phyloP scores from a whole-genome alignment of 2,797 vertebrate genomes.

The Passerculus sandwichensis region DNA sequence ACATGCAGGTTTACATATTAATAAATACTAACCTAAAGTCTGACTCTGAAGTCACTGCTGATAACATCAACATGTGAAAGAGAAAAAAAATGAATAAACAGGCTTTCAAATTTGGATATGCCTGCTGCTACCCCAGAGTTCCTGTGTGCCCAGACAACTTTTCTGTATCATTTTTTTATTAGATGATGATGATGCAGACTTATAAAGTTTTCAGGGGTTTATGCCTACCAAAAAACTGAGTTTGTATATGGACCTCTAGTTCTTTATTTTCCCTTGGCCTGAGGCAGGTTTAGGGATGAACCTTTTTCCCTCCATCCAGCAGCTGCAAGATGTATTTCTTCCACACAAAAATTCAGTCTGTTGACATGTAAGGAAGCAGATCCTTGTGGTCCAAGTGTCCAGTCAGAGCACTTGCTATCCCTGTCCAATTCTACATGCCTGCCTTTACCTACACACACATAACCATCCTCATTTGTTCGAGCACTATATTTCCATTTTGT shows the following conservation, averaged over 20 bases:
- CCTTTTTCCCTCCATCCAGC: neutral
- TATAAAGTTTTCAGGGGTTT: neutral
- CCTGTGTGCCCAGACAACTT: neutral
- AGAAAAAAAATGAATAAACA: neutral
- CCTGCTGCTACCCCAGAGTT: neutral
- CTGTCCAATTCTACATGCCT: neutral
- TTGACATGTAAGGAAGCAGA: neutral
- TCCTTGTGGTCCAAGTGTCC: neutral
- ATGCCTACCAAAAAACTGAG: neutral
- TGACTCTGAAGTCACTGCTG: neutral
- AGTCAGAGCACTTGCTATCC: neutral
- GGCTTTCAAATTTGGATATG: neutral
- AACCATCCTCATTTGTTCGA: neutral
- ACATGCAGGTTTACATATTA: neutral
- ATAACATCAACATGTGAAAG: neutral
- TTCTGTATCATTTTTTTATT: neutral
- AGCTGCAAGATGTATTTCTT: neutral
- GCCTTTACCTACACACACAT: neutral
- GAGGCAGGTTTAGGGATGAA: neutral
- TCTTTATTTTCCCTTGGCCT: neutral
- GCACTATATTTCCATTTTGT: neutral
- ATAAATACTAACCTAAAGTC: neutral
- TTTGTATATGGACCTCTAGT: neutral
- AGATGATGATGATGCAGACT: neutral
- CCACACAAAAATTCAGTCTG: neutral